Percentiles rank a stretch among this genome's conserved stretches.
Conservation (phyloP, 2,888 invertebrate species). For the Eledone cirrhosa region DNA sequence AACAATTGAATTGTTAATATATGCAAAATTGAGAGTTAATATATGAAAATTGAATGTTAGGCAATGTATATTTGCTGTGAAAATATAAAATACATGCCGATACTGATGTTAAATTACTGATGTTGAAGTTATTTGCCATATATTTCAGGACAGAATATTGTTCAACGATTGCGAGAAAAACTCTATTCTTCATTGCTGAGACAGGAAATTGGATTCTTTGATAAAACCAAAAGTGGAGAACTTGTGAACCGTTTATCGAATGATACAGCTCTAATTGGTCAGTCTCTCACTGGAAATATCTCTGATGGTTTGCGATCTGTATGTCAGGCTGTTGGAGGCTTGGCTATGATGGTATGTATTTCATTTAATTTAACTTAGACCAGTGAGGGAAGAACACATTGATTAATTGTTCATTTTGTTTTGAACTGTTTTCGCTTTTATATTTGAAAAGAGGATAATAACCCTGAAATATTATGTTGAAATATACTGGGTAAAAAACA, state of each 20-base stretch:
- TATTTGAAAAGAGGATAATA: no score
- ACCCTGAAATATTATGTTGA: no score
- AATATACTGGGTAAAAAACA: no score
- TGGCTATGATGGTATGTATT: constrained; percentile 87
- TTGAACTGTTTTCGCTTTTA: no score
- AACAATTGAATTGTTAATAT: no score
- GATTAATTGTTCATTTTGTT: no score
- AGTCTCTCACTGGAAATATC: constrained; percentile 90
- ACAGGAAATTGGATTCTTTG: constrained; percentile 93
- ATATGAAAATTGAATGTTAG: no score
- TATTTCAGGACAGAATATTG: constrained; percentile 83
- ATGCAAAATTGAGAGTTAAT: no score
- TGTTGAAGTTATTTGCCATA: constrained; percentile 7
- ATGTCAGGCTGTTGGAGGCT: constrained; percentile 86
- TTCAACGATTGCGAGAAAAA: constrained; percentile 79
- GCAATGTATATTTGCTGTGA: neutral
- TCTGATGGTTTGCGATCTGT: constrained; percentile 91
- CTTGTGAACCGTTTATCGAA: constrained; percentile 88
- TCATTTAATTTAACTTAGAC: neutral
- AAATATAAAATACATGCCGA: neutral
- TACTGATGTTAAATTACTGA: neutral
- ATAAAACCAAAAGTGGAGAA: constrained; percentile 88
- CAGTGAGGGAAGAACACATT: no score
- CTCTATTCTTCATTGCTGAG: constrained; percentile 82
- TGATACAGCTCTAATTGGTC: constrained; percentile 90